phyloP scores from a whole-genome alignment of 2,888 invertebrate genomes.

The Patella depressa region DNA sequence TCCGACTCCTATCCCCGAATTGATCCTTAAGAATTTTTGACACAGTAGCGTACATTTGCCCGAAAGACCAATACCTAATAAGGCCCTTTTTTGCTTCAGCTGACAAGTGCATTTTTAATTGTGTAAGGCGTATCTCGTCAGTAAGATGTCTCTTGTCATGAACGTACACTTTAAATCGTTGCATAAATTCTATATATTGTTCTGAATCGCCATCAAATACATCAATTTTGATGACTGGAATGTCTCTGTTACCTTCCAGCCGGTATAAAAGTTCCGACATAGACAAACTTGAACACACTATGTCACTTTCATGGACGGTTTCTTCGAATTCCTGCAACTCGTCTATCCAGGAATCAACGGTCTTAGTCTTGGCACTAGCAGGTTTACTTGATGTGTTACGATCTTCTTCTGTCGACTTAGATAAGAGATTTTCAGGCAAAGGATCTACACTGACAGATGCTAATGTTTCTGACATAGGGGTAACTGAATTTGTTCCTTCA shows the following conservation, averaged over 20 bases:
- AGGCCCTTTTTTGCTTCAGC: slow-evolving; percentile 18
- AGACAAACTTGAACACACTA: neutral
- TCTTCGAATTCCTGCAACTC: slow-evolving; percentile 11
- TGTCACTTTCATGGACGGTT: neutral
- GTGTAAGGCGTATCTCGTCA: slow-evolving; percentile 22
- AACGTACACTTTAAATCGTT: slow-evolving; percentile 20
- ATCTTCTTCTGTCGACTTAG: no score
- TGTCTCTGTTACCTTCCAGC: slow-evolving; percentile 3
- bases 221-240: neutral
- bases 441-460: no score
- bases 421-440: no score
- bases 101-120: slow-evolving; percentile 16
- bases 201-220: neutral
- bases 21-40: slow-evolving; percentile 24
- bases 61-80: slow-evolving; percentile 16
- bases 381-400: no score
- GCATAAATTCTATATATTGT: neutral
- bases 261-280: neutral
- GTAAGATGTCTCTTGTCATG: slow-evolving; percentile 19
- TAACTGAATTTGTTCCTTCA: no score
- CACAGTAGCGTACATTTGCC: slow-evolving; percentile 22
- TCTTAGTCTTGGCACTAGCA: neutral
- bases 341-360: slow-evolving; percentile 17
- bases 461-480: no score
- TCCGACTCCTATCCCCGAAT: slow-evolving; percentile 21